Percentiles rank a stretch among this genome's conserved stretches.
These are phyloP conservation scores for Periplaneta americana DNA, from an alignment of 1,140 invertebrate species.

Conservation along the genomic window DNA sequence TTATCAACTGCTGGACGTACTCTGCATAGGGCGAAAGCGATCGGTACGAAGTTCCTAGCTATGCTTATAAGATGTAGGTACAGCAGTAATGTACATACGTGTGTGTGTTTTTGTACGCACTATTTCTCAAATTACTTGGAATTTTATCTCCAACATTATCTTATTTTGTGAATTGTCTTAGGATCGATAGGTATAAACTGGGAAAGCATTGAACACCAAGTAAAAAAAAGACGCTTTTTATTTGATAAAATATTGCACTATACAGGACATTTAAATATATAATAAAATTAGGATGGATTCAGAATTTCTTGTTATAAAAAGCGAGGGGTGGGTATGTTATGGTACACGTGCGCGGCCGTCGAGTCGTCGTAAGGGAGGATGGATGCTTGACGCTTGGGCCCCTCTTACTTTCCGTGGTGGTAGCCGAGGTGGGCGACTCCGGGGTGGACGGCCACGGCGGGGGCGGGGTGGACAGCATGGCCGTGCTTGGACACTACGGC, in stretches of 20 bases:
- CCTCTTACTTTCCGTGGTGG: not conserved
- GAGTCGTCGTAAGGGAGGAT: not conserved
- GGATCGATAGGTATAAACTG: too few species aligned
- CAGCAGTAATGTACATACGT: too few species aligned
- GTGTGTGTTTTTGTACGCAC: too few species aligned
- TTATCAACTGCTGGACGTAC: too few species aligned
- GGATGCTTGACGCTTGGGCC: not conserved
- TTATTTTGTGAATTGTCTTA: too few species aligned
- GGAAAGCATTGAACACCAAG: not conserved
- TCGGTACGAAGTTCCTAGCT: too few species aligned
- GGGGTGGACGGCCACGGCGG: slow-evolving; percentile 7
- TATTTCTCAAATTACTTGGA: too few species aligned
- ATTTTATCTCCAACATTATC: too few species aligned
- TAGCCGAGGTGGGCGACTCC: slow-evolving; percentile 1
- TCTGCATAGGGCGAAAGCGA: too few species aligned
- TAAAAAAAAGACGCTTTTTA: not conserved
- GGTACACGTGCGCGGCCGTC: not conserved
- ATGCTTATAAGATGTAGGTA: too few species aligned
- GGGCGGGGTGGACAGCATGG: slow-evolving; percentile 32
- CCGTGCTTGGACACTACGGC: slow-evolving; percentile 43
- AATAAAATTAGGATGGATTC: not conserved
- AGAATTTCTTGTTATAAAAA: not conserved
- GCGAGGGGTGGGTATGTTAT: not conserved
- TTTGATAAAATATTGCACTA: not conserved
- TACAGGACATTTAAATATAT: not conserved